Conservation (phyloP, 2,888 invertebrate genomes). For the Apotomis capreana region DNA sequence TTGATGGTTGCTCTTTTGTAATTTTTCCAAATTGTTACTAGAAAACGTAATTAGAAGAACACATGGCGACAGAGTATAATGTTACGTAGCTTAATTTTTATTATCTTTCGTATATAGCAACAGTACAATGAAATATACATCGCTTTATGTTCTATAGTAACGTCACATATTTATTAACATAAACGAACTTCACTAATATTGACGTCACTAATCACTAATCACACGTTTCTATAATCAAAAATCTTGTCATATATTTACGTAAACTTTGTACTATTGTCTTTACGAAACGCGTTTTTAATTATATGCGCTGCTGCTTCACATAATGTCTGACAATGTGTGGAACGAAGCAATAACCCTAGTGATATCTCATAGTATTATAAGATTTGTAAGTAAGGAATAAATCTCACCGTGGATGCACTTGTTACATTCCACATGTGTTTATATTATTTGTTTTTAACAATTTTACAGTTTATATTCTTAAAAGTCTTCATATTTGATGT, state of each 20-base stretch:
- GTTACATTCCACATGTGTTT: constrained; percentile 51
- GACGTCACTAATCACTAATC: background rate
- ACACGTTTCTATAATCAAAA: background rate
- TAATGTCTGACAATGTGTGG: constrained; percentile 17
- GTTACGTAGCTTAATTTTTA: background rate
- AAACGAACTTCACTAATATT: background rate
- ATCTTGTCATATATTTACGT: background rate
- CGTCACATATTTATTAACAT: background rate
- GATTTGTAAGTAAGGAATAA: constrained; percentile 14
- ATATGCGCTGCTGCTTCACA: constrained; percentile 16
- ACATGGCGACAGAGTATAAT: background rate
- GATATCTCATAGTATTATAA: constrained; percentile 38
- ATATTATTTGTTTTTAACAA: constrained; percentile 41
- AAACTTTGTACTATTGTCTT: constrained; percentile 12
- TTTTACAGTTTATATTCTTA: constrained; percentile 43
- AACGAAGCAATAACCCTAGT: constrained; percentile 30
- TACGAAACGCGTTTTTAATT: constrained; percentile 8
- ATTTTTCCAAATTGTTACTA: background rate
- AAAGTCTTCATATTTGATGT: constrained; percentile 40
- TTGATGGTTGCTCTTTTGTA: background rate
- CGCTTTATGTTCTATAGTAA: background rate
- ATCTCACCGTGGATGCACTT: constrained; percentile 47
- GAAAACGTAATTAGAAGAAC: background rate
- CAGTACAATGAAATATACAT: background rate
- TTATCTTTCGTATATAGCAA: background rate